phyloP scores from a whole-genome alignment of 2,888 invertebrate species.

The Euspilapteryx auroguttella region DNA sequence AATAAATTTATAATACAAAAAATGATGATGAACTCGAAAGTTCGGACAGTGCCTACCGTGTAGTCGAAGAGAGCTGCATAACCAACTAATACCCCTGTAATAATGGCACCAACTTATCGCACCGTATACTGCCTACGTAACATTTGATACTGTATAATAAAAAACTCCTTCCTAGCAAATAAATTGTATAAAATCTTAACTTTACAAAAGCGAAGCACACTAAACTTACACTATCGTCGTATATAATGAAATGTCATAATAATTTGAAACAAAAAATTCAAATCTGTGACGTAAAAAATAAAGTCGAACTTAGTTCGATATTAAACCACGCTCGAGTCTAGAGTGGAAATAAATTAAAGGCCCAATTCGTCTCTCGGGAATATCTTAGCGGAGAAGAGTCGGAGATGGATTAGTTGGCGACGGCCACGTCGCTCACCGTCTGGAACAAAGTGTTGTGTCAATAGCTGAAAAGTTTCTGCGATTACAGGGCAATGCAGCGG shows the following conservation, averaged over 20 bases:
- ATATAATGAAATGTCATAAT: conserved; percentile 37
- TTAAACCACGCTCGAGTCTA: conserved; percentile 34
- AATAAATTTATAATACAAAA: too few species aligned
- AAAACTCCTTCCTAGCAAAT: conserved; percentile 52
- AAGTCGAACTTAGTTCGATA: conserved; percentile 50
- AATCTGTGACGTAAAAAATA: conserved; percentile 28
- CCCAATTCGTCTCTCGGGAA: too few species aligned
- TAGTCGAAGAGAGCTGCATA: conserved; percentile 5
- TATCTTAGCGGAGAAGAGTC: too few species aligned
- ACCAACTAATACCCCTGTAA: conserved; percentile 57
- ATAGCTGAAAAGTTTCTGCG: too few species aligned
- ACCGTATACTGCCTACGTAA: conserved; percentile 61
- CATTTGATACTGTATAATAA: conserved; percentile 51
- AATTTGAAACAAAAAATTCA: conserved; percentile 37
- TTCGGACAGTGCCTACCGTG: too few species aligned
- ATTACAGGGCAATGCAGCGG: too few species aligned
- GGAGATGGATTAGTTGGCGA: conserved; percentile 25
- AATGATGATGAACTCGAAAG: too few species aligned
- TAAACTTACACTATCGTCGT: conserved; percentile 55
- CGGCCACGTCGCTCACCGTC: conserved; percentile 28
- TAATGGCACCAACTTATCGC: conserved; percentile 62
- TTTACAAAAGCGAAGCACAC: conserved; percentile 59
- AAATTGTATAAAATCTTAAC: conserved; percentile 57
- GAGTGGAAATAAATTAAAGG: conserved; percentile 52
- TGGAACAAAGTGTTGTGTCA: too few species aligned